Conservation (phyloP, 2,797 vertebrate species). For the Trematocara caparti region DNA sequence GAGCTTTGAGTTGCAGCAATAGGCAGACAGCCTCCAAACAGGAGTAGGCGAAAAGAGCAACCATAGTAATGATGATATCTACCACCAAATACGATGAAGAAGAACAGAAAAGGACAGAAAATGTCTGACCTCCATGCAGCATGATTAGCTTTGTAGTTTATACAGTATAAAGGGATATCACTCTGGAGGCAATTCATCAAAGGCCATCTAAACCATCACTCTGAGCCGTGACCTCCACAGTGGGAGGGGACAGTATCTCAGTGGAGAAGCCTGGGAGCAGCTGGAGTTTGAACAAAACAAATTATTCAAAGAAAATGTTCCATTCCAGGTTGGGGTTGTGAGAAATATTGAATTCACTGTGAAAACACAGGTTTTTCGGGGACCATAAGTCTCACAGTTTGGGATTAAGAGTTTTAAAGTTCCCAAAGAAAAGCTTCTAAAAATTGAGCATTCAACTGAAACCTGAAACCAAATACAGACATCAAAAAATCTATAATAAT, state of each 20-base stretch:
- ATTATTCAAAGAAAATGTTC: conserved; percentile 21
- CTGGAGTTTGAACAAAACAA: conserved; percentile 35
- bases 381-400: not conserved
- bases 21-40: not conserved
- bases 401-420: not conserved
- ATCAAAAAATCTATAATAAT: not conserved
- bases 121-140: conserved; percentile 10
- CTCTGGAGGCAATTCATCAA: conserved; percentile 33
- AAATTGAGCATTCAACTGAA: not conserved
- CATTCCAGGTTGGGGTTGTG: not conserved
- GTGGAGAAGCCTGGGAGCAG: conserved; percentile 34
- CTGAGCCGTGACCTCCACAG: not conserved
- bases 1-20: not conserved
- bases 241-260: not conserved
- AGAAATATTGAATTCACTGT: conserved; percentile 23
- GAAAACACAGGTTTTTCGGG: not conserved
- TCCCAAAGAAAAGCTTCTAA: not conserved
- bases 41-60: not conserved
- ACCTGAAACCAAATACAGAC: not conserved
- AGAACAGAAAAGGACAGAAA: not conserved
- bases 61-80: not conserved
- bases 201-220: conserved; percentile 27
- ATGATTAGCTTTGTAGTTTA: conserved; percentile 20
- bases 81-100: not conserved
- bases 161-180: conserved; percentile 34